Conservation (phyloP, 2,797 vertebrate species). For the Molossus alvarezi region DNA sequence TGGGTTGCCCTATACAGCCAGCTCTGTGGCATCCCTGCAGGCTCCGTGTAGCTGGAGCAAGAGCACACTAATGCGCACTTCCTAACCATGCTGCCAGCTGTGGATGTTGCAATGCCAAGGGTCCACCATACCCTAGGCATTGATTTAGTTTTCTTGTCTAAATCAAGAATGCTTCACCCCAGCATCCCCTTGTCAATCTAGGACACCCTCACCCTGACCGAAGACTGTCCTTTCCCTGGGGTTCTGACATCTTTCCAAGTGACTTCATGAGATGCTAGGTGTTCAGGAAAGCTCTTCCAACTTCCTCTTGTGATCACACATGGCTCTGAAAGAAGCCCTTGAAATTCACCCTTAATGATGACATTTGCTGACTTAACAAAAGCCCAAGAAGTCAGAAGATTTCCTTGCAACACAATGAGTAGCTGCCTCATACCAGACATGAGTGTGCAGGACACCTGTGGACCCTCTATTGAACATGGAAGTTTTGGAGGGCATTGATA, state of each 20-base stretch:
- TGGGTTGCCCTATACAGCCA: background rate
- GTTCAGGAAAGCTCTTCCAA: background rate
- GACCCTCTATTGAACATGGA: background rate
- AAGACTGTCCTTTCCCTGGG: background rate
- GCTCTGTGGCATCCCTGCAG: too few relatives aligned
- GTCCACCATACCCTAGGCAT: background rate
- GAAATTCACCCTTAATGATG: background rate
- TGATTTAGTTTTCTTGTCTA: too few relatives aligned
- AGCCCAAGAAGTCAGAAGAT: background rate
- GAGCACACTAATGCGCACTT: fast-evolving
- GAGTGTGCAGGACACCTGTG: background rate
- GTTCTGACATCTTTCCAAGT: background rate
- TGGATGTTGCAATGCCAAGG: background rate
- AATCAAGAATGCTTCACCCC: too few relatives aligned
- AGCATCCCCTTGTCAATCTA: background rate
- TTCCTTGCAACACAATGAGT: background rate
- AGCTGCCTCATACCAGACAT: background rate
- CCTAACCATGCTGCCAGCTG: background rate
- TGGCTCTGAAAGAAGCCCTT: background rate
- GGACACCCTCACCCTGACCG: background rate
- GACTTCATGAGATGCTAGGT: background rate
- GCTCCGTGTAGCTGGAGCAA: background rate
- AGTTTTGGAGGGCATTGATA: background rate
- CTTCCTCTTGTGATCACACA: background rate
- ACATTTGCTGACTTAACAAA: background rate